A percentile compares a stretch with the other conserved stretches of the same genome.
Evolutionary conservation across 2,113 vertebrate genomes (phyloP).

Genomic region (Tragelaphus scriptus): DNA sequence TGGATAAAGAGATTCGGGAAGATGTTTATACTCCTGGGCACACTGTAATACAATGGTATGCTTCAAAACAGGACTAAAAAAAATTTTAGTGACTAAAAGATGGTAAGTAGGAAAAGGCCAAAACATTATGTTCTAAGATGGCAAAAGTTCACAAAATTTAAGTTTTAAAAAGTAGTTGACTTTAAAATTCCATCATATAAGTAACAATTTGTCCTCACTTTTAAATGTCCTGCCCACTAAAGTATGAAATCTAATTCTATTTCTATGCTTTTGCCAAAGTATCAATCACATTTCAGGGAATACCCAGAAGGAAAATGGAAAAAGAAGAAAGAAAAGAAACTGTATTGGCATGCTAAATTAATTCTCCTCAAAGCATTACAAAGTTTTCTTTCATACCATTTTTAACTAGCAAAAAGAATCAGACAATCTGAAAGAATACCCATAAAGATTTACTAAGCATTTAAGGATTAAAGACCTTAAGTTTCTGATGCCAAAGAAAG

Average conservation of each 20-base stretch:
- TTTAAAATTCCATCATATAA: neutral
- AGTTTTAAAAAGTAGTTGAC: constrained; percentile 8
- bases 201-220: neutral
- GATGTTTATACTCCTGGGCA: constrained; percentile 86
- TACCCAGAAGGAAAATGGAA: neutral
- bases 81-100: neutral
- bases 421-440: neutral
- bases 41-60: constrained; percentile 81
- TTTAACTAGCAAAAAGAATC: constrained; percentile 1
- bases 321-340: neutral
- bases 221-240: neutral
- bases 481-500: neutral
- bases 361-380: neutral
- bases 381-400: neutral
- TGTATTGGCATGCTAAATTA: neutral
- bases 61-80: constrained; percentile 27
- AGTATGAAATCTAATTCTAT: neutral
- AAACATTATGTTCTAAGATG: neutral
- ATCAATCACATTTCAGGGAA: neutral
- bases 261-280: neutral
- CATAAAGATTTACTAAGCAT: neutral
- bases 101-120: neutral
- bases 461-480: constrained; percentile 14
- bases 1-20: constrained; percentile 94
- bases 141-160: neutral